phyloP scores from a whole-genome alignment of 1,140 invertebrate genomes.

The Drosophila sp. region DNA sequence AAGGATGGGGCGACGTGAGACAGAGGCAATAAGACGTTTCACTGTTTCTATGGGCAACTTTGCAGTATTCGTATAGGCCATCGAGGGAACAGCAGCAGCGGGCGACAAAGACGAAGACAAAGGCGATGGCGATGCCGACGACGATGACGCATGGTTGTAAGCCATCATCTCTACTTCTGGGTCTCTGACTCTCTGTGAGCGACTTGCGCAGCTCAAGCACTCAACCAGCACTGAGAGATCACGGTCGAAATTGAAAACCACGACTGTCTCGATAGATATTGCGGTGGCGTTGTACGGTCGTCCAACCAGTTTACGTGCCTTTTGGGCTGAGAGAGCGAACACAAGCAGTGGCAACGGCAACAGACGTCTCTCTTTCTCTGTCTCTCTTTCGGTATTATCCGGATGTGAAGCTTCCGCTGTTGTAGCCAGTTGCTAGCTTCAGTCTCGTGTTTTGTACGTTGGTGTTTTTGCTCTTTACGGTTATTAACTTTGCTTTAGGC shows the following conservation, averaged over 20 bases:
- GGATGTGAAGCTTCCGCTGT: slow-evolving; percentile 78
- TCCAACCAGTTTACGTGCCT: slow-evolving; percentile 79
- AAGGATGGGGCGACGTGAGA: slow-evolving; percentile 65
- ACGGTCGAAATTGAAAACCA: slow-evolving; percentile 57
- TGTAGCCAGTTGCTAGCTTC: slow-evolving; percentile 39
- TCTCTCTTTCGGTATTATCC: slow-evolving; percentile 58
- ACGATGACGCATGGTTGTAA: slow-evolving; percentile 71
- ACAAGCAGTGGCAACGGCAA: slow-evolving; percentile 35
- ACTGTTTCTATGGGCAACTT: slow-evolving; percentile 74
- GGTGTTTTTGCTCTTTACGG: slow-evolving; percentile 69
- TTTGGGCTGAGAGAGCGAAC: slow-evolving; percentile 58
- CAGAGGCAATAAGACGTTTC: slow-evolving; percentile 70
- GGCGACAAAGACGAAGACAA: slow-evolving; percentile 45
- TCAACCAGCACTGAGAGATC: slow-evolving; percentile 59
- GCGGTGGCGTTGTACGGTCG: slow-evolving; percentile 18
- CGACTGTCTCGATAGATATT: slow-evolving; percentile 39
- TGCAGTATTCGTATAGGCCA: slow-evolving; percentile 71
- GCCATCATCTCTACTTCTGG: slow-evolving; percentile 55
- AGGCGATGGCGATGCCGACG: slow-evolving; percentile 37
- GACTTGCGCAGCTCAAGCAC: slow-evolving; percentile 74
- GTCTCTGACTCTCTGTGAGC: slow-evolving; percentile 32
- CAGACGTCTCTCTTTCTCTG: slow-evolving; percentile 49
- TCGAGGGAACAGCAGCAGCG: slow-evolving; percentile 43
- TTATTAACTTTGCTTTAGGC: slow-evolving; percentile 69
- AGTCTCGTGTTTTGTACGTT: slow-evolving; percentile 37